Evolutionary conservation across 1,140 invertebrate species (phyloP).

Genomic region (Papilio aristodemus): DNA sequence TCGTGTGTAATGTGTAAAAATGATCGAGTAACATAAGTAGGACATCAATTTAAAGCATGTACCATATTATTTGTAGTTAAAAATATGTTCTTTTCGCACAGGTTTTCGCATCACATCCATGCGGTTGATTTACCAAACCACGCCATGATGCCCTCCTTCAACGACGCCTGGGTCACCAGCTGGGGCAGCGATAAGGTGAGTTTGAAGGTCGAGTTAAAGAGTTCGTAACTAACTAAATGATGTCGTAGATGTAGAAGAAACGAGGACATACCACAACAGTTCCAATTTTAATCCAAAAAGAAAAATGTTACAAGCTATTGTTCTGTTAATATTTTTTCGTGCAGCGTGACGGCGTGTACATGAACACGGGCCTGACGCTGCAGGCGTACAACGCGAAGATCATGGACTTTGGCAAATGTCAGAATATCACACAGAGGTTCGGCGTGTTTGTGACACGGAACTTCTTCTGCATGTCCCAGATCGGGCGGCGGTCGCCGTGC

Average conservation of each 20-base stretch:
- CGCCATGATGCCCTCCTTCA: slow-evolving; percentile 61
- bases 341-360: slow-evolving; percentile 64
- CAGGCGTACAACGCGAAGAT: slow-evolving; percentile 60
- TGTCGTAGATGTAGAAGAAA: too few species aligned
- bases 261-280: too few species aligned
- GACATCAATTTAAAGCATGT: too few species aligned
- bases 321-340: background rate
- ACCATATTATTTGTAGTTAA: background rate
- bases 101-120: slow-evolving; percentile 59
- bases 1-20: too few species aligned
- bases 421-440: slow-evolving; percentile 64
- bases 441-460: slow-evolving; percentile 59
- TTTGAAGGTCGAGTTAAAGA: too few species aligned
- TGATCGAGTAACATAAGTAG: too few species aligned
- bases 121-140: slow-evolving; percentile 61
- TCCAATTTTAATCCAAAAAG: too few species aligned
- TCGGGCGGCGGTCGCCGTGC: slow-evolving; percentile 58
- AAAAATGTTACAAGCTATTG: too few species aligned
- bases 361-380: slow-evolving; percentile 42
- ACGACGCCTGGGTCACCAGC: slow-evolving; percentile 67
- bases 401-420: slow-evolving; percentile 54
- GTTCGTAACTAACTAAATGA: too few species aligned
- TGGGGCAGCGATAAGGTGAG: slow-evolving; percentile 65
- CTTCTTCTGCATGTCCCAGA: slow-evolving; percentile 66
- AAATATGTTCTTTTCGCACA: slow-evolving; percentile 35